Base-by-base conservation (phyloP, 92 coral and sea anemone genomes). In the Bergia puertoricense region DNA sequence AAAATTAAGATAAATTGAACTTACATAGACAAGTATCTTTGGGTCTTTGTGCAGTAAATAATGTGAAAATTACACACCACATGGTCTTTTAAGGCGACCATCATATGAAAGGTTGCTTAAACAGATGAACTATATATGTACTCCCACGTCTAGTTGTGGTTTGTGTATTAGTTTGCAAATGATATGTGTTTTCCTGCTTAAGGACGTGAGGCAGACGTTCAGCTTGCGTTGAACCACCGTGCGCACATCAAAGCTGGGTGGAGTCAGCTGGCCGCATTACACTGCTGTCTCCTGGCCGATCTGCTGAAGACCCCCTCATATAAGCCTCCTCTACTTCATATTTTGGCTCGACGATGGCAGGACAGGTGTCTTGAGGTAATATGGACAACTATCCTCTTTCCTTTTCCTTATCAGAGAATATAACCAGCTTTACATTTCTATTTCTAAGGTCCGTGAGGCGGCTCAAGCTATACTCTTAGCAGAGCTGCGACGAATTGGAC, bases 201-300 rank as follows among this genome's bases (percentile, higher is more conserved):
- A 66, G 88, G 89, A 3, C 74, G 50, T 8, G 94, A 93, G 23
- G 85, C 89, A 48, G 94, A 91, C 62, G 65, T 89, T 39, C 96
- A 93, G 59, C 86, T 92, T 23, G 98, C 96, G 37, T 91, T 96
- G 90, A 97, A 95, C 89, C 96, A 95, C 89, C 99, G 99, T 38
- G 99, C 99, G 83, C 98, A 97, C 81, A 97, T 97, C 76, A 97
- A 97, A 88, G 99, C 99, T 72, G 99, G 99, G 18, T 97, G 99
- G 99, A 97, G 99, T 91, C 99, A 96, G 90, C 94, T 97, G 81
- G 99, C 99, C 23, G 98, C 99, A 44, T 51, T 97, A 82, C 98
- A 97, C 79, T 97, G 99, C 82, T 97, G 99, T 91, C 93, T 97
- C 69, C 90, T 97, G 85, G 98, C 99, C 30, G 99, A 97, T 88